Evolutionary conservation across 2,888 invertebrate genomes (phyloP).

Genomic region (Macrosoma leucophasiata): DNA sequence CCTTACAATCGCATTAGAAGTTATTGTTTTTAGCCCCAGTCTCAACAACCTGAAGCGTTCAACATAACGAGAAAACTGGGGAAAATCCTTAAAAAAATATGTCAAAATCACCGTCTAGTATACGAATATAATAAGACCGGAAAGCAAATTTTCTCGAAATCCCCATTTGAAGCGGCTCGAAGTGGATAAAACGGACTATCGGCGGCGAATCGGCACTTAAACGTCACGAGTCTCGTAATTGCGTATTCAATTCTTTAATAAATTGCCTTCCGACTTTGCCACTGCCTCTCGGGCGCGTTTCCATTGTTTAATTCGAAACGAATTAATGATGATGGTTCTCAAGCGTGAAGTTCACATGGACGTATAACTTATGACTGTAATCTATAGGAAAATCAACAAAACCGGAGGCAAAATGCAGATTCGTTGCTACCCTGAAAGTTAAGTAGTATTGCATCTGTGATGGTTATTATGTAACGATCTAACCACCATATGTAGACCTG

Average conservation of each 20-base stretch:
- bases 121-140: too few species aligned
- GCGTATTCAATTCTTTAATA: slow-evolving; percentile 67
- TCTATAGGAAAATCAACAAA: background rate
- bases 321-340: background rate
- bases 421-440: background rate
- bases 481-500: too few species aligned
- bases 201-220: slow-evolving; percentile 48
- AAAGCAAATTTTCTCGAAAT: slow-evolving; percentile 5
- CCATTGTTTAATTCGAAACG: slow-evolving; percentile 28
- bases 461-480: background rate
- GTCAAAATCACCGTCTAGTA: too few species aligned
- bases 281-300: slow-evolving; percentile 33
- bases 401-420: background rate
- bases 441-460: background rate
- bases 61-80: too few species aligned
- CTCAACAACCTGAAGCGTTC: too few species aligned
- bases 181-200: slow-evolving; percentile 11
- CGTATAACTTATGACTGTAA: background rate
- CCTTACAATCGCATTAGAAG: too few species aligned
- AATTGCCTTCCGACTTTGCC: slow-evolving; percentile 46
- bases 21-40: too few species aligned
- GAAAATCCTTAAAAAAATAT: too few species aligned
- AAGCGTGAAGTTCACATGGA: background rate
- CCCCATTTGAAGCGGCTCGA: slow-evolving; percentile 14
- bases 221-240: slow-evolving; percentile 58